phyloP scores from a whole-genome alignment of 2,113 vertebrate species.

The Phainopepla nitens region DNA sequence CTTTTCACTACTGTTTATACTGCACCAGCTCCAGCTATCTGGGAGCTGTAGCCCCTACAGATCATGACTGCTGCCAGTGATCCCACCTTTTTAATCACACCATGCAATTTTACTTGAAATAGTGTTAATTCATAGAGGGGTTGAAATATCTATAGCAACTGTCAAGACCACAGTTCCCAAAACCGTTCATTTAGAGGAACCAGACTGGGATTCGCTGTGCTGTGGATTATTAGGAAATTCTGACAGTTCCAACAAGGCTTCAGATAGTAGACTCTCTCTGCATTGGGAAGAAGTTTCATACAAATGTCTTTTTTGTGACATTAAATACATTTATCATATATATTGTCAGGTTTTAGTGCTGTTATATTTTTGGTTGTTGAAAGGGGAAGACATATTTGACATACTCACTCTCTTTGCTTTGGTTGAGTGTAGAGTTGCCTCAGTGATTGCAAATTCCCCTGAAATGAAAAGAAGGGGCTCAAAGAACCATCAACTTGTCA shows the following conservation, averaged over 20 bases:
- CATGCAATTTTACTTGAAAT: background rate
- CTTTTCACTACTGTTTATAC: background rate
- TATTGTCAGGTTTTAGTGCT: background rate
- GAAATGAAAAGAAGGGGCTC: background rate
- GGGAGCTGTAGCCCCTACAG: background rate
- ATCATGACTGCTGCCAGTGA: background rate
- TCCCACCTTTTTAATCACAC: conserved; percentile 20
- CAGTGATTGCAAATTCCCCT: background rate
- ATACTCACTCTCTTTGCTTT: background rate
- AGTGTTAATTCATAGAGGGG: background rate
- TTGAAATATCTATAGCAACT: background rate
- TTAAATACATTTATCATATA: background rate
- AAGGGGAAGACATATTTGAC: background rate
- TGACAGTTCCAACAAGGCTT: background rate
- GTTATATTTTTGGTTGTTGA: background rate
- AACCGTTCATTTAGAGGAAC: background rate
- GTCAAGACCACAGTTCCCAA: background rate
- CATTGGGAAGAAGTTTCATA: background rate
- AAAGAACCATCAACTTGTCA: background rate
- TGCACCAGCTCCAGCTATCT: background rate
- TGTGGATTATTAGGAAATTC: background rate
- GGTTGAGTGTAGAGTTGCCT: background rate
- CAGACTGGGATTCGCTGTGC: background rate
- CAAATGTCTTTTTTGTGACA: background rate
- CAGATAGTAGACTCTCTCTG: background rate